Conservation (phyloP, 2,888 invertebrate species). For the Cerastoderma edule region DNA sequence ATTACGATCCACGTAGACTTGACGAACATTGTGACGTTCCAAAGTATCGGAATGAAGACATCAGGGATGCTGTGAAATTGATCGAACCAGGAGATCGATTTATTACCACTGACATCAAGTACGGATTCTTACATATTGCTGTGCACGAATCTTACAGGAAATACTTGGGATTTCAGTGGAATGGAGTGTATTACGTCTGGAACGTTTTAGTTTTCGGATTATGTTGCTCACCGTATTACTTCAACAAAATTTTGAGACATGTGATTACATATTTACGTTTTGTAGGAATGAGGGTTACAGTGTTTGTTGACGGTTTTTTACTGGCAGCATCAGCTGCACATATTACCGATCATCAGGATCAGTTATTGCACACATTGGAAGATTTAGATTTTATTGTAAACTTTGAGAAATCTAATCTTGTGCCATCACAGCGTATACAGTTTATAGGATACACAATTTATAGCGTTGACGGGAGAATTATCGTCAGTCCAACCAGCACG, state of each 20-base stretch:
- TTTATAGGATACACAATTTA: slow-evolving; percentile 24
- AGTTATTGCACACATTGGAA: neutral
- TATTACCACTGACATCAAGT: slow-evolving; percentile 33
- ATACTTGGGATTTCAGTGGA: slow-evolving; percentile 31
- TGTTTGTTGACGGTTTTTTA: slow-evolving; percentile 34
- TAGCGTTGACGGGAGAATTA: neutral
- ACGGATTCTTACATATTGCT: slow-evolving; percentile 37
- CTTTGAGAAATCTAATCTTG: slow-evolving; percentile 16
- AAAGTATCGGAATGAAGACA: slow-evolving; percentile 37
- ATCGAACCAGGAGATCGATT: slow-evolving; percentile 28
- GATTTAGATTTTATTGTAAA: slow-evolving; percentile 23
- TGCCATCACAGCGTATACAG: neutral
- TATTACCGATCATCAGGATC: neutral
- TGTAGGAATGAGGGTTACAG: neutral
- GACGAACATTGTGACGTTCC: slow-evolving; percentile 18
- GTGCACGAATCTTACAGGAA: slow-evolving; percentile 3
- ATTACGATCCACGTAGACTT: slow-evolving; percentile 29
- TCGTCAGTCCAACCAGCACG: neutral
- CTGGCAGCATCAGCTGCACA: neutral
- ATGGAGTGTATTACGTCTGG: slow-evolving; percentile 25
- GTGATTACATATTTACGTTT: slow-evolving; percentile 10
- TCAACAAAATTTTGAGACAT: slow-evolving; percentile 16
- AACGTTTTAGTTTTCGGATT: slow-evolving; percentile 21
- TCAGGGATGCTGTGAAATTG: slow-evolving; percentile 16
- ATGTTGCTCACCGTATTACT: slow-evolving; percentile 22